A percentile compares a stretch with the other conserved stretches of the same genome.
phyloP scores from a whole-genome alignment of 2,113 vertebrate species.

The Thymallus thymallus region DNA sequence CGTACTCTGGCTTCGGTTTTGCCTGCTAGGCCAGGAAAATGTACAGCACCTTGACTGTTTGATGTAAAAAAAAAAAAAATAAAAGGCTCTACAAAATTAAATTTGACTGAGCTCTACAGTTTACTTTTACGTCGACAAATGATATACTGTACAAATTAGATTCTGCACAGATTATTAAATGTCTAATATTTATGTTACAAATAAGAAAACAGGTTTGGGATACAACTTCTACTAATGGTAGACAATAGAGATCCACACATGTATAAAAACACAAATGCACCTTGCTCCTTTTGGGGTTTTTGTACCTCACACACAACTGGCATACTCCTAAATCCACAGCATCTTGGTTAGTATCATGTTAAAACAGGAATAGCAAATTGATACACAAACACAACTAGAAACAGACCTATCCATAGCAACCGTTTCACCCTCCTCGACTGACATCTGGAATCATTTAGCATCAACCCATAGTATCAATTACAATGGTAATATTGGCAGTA shows the following conservation, averaged over 20 bases:
- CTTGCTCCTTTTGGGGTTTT: constrained; percentile 38
- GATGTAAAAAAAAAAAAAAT: too few species aligned
- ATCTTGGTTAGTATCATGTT: constrained; percentile 36
- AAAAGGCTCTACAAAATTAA: background rate
- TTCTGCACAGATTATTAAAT: too few species aligned
- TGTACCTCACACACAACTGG: constrained; percentile 30
- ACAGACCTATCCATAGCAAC: background rate
- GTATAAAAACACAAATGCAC: constrained; percentile 39
- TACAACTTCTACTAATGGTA: constrained; percentile 13
- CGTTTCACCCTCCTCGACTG: background rate
- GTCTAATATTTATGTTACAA: constrained; percentile 25
- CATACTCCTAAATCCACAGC: constrained; percentile 8
- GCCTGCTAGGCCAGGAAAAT: too few species aligned
- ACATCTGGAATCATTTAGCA: background rate
- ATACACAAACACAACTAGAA: background rate
- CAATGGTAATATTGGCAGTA: constrained; percentile 16
- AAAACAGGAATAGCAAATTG: constrained; percentile 18
- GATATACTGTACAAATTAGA: background rate
- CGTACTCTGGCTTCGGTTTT: background rate
- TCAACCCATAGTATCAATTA: constrained; percentile 8
- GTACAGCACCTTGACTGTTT: too few species aligned
- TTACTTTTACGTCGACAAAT: too few species aligned
- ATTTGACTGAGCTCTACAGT: too few species aligned
- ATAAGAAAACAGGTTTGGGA: constrained; percentile 22
- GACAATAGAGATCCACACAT: constrained; percentile 17